Evolutionary conservation across 2,113 vertebrate species (phyloP), one percentile per base, ranked within the genome.

Genomic region (Cygnus atratus): DNA sequence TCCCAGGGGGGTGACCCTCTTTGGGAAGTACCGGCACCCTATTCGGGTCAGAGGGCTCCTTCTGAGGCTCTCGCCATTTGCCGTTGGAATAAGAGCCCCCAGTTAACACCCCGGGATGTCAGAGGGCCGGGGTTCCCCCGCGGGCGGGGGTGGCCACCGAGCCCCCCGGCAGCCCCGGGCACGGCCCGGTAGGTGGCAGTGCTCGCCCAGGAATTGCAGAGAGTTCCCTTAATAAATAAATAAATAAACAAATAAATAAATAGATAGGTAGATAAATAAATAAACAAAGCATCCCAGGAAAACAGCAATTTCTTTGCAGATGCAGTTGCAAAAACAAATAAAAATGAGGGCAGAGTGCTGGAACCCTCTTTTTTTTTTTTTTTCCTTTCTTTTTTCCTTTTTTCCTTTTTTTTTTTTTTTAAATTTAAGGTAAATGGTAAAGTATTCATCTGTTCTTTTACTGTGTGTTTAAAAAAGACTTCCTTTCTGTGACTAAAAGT

Each of bases 141-240:
- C 55, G 22, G 21, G 17, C 5, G 24, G 19, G 37, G 28, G 20
- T 10, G 13, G 14, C 70, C 48, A 7, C 20, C 25, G 31, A 7
- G 16, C 58, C 48, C 57, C 50, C 25, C 14, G 39, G 50, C 19
- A 29, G 55, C 41, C 41, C 26, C 20, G 28, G 31, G 12, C 3
- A 11, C 13, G 7, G 41, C 41, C 92, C 98, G 90, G 96, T 31
- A 97, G 98, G 90, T 97, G 98, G 97, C 98, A 97, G 55, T 52
- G 94, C 97, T 96, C 92, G 96, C 97, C 67, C 94, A 96, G 88
- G 92, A 92, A 97, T 97, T 84, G 66, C 7, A 39, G 48, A 24
- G 62, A 63, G 37, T 63, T 41, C 25, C 24, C 62, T 41, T 41
- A 43, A 19, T 62, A 63, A 54, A 65, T 8, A 46, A 20, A 0